phyloP scores from a whole-genome alignment of 2,888 invertebrate genomes.

The Heliothis peltigera region DNA sequence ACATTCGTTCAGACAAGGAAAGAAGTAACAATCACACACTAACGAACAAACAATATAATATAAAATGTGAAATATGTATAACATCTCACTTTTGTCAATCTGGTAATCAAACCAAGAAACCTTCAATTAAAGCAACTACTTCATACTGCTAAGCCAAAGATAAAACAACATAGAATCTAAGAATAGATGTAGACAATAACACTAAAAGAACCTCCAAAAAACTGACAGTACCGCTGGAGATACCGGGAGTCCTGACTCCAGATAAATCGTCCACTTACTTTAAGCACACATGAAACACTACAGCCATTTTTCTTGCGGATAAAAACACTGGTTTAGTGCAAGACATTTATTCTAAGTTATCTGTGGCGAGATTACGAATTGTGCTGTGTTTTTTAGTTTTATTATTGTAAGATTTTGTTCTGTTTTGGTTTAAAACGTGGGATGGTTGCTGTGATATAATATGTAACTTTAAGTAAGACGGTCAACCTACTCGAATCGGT shows the following conservation, averaged over 20 bases:
- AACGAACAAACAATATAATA: no score
- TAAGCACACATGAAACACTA: constrained; percentile 16
- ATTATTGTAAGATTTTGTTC: background rate
- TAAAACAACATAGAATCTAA: background rate
- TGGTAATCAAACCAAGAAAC: no score
- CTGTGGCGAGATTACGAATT: constrained; percentile 7
- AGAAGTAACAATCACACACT: no score
- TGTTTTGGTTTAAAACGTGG: no score
- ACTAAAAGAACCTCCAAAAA: background rate
- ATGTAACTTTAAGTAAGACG: no score
- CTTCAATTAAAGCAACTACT: background rate
- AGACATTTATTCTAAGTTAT: constrained; percentile 34
- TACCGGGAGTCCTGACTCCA: constrained; percentile 17
- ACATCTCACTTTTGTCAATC: no score
- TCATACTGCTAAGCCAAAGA: background rate
- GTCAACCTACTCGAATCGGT: no score
- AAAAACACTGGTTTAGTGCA: constrained; percentile 29
- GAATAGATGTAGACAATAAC: background rate
- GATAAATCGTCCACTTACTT: constrained; percentile 44
- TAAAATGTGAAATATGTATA: no score
- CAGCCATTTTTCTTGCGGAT: constrained; percentile 38
- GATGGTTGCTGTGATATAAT: no score
- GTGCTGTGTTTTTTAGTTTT: background rate
- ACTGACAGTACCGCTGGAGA: constrained; percentile 20
- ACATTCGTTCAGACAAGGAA: no score